These are phyloP conservation scores for Diplazon laetatorius DNA, from an alignment of 2,888 invertebrate genomes.

Conservation along the genomic window DNA sequence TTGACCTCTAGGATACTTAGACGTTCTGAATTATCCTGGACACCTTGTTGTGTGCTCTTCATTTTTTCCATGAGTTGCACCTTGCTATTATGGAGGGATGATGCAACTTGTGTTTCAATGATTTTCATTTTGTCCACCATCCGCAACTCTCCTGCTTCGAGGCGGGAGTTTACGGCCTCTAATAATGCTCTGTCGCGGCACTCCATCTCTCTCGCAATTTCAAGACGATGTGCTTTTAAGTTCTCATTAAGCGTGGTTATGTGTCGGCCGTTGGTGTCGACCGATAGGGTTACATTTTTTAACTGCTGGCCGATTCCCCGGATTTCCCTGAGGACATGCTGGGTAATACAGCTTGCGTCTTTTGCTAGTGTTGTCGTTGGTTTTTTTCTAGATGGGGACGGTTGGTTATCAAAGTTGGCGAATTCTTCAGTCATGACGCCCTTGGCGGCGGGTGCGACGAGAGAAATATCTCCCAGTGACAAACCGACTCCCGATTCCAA, in stretches of 20 bases:
- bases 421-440: neutral
- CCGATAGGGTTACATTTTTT: neutral
- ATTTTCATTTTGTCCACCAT: neutral
- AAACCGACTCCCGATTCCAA: neutral
- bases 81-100: neutral
- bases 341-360: too few relatives aligned
- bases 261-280: too few relatives aligned
- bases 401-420: neutral
- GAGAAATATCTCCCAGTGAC: neutral
- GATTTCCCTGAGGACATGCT: neutral
- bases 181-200: neutral
- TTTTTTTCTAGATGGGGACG: too few relatives aligned
- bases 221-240: too few relatives aligned
- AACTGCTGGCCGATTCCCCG: neutral
- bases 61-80: neutral
- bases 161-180: neutral
- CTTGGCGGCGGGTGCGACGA: neutral
- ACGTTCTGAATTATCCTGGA: too few relatives aligned
- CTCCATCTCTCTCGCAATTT: neutral
- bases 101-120: neutral
- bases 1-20: neutral
- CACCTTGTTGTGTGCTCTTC: too few relatives aligned
- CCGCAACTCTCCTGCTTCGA: neutral
- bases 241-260: neutral
- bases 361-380: too few relatives aligned